Percentiles rank a stretch among this genome's conserved stretches.
These are phyloP conservation scores for Erpetoichthys calabaricus DNA, from an alignment of 2,797 vertebrate genomes.

Conservation along the genomic window DNA sequence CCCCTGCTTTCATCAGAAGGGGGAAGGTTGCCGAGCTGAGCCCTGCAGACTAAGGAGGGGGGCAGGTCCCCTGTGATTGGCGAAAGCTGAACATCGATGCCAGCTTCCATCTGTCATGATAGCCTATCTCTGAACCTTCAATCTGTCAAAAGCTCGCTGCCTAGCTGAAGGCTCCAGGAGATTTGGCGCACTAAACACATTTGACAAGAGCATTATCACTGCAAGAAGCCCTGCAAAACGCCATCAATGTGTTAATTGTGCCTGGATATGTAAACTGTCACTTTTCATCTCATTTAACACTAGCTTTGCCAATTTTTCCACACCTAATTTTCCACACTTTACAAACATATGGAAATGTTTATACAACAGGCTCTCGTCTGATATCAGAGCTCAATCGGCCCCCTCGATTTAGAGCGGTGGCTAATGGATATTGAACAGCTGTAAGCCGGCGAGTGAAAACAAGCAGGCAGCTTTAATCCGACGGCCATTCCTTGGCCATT, in stretches of 20 bases:
- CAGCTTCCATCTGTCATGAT: constrained; percentile 99
- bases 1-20: constrained; percentile 95
- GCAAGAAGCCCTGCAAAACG: constrained; percentile 86
- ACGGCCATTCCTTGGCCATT: no score
- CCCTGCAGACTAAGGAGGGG: constrained; percentile 95
- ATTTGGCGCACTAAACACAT: constrained; percentile 99
- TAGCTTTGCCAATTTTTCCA: constrained; percentile 60
- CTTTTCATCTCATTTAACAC: constrained; percentile 97
- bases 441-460: no score
- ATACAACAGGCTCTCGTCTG: constrained; percentile 28
- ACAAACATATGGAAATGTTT: constrained; percentile 62
- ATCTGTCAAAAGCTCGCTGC: constrained; percentile 99
- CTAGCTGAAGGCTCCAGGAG: constrained; percentile 97
- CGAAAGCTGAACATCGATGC: constrained; percentile 99
- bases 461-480: no score
- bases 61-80: constrained; percentile 99
- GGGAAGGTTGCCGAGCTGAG: constrained; percentile 89
- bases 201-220: constrained; percentile 99
- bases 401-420: no score
- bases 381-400: background rate
- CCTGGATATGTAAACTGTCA: constrained; percentile 98
- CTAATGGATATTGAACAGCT: no score
- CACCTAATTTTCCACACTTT: constrained; percentile 62
- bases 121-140: constrained; percentile 99
- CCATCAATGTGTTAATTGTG: constrained; percentile 99